A percentile compares a stretch with the other conserved stretches of the same genome.
These are phyloP conservation scores for Orbicella faveolata DNA, from an alignment of 64 coral and sea anemone species.

Conservation along the genomic window DNA sequence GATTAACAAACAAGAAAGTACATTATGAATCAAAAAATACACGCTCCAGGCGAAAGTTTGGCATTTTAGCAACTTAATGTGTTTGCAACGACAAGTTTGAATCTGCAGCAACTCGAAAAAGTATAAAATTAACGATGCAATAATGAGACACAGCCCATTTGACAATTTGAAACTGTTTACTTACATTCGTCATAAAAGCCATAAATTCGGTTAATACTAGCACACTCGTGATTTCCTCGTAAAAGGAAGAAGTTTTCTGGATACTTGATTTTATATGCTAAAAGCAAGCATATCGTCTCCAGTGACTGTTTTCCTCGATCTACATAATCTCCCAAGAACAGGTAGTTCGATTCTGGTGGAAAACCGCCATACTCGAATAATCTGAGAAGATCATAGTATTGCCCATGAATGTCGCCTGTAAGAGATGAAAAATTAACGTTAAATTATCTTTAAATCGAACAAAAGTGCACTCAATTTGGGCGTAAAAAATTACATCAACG, in stretches of 20 bases:
- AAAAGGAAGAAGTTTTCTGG: slow-evolving; percentile 99
- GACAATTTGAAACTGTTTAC: slow-evolving; percentile 37
- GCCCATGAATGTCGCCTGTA: slow-evolving; percentile 99
- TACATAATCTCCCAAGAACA: slow-evolving; percentile 98
- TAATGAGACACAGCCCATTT: not conserved
- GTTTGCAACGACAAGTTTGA: not conserved
- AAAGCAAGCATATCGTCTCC: slow-evolving; percentile 98
- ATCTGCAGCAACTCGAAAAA: not conserved
- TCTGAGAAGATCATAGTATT: slow-evolving; percentile 96
- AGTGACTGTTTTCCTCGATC: slow-evolving; percentile 98
- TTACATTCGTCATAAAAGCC: slow-evolving; percentile 99
- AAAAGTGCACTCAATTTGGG: not conserved
- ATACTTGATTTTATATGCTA: slow-evolving; percentile 99
- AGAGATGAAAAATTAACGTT: slow-evolving; percentile 24
- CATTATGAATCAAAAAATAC: not conserved
- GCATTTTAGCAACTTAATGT: not conserved
- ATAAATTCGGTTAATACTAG: slow-evolving; percentile 99
- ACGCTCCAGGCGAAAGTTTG: not conserved
- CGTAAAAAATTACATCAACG: not conserved
- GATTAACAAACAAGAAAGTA: not conserved
- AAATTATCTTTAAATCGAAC: slow-evolving; percentile 9
- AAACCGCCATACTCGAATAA: slow-evolving; percentile 99
- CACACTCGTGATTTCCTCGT: slow-evolving; percentile 98
- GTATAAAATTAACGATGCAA: slow-evolving; percentile 17
- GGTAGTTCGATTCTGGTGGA: slow-evolving; percentile 97